phyloP scores from a whole-genome alignment of 2,888 invertebrate genomes.

The Platyscelio sp. region DNA sequence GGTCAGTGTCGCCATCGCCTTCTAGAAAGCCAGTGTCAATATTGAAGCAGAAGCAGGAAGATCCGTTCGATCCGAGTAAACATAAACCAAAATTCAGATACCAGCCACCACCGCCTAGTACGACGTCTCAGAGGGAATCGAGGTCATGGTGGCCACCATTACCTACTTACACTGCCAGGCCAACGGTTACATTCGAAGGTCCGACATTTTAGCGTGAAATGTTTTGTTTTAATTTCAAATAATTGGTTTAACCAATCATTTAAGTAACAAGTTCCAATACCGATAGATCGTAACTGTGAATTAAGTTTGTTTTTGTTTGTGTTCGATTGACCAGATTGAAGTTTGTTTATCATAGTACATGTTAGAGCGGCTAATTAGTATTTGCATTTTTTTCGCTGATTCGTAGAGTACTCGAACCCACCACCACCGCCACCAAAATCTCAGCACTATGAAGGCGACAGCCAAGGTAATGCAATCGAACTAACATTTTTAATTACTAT shows the following conservation, averaged over 20 bases:
- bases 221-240: background rate
- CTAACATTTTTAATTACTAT: slow-evolving; percentile 54
- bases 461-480: slow-evolving; percentile 82
- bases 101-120: slow-evolving; percentile 87
- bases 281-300: slow-evolving; percentile 74
- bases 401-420: slow-evolving; percentile 84
- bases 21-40: slow-evolving; percentile 84
- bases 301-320: slow-evolving; percentile 51
- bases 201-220: slow-evolving; percentile 76
- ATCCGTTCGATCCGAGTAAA: slow-evolving; percentile 90
- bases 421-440: slow-evolving; percentile 84
- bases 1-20: slow-evolving; percentile 73
- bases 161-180: slow-evolving; percentile 87
- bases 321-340: slow-evolving; percentile 44
- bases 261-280: slow-evolving; percentile 75
- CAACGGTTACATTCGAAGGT: slow-evolving; percentile 92
- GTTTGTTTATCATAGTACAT: slow-evolving; percentile 43
- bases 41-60: slow-evolving; percentile 81
- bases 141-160: slow-evolving; percentile 86
- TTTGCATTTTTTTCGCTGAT: slow-evolving; percentile 77
- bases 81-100: slow-evolving; percentile 93
- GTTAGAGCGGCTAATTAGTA: slow-evolving; percentile 77
- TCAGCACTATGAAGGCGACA: slow-evolving; percentile 84
- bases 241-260: background rate
- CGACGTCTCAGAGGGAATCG: slow-evolving; percentile 85